Evolutionary conservation across 2,888 invertebrate species (phyloP), one percentile per base, ranked within the genome.

Genomic region (Clanis bilineata): DNA sequence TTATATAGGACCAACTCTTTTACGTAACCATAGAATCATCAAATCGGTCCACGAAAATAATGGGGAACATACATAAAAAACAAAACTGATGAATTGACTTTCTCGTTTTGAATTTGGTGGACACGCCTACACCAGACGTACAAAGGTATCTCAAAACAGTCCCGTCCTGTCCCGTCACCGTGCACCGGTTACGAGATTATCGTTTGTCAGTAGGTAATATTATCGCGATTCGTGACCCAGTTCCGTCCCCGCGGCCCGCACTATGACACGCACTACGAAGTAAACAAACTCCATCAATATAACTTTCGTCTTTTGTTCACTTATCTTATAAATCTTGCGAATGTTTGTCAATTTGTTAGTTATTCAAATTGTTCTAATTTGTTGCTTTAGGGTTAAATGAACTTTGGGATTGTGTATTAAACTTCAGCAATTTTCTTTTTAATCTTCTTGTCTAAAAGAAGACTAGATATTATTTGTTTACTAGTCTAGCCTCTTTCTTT

Each of bases 141-240:
- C n/a, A 56, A 56, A 41, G 41, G 23, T n/a, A 23, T 23, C 15
- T 68, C 65, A 67, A 62, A 64, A 59, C 63, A 56, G 55, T 63
- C 66, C 51, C 18, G 18, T 25, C 18, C 32, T 28, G 51, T 51
- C 51, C 51, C 66, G 71, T 63, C 67, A 72, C 77, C 75, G 69
- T 74, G n/a, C 77, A 65, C 74, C 69, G 72, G 69, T 80, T 74
- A 73, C 72, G 69, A 77, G 77, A 82, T 85, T 85, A 87, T 83
- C 85, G 83, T 85, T 82, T 72, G 74, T 78, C 77, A 77, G 83
- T 86, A 85, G 87, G 87, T 72, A 83, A 79, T n/a, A n/a, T 85
- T 82, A 81, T 77, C 78, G 85, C 83, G 88, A 85, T 88, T 77
- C 78, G 85, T 83, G 88, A 85, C 88, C 88, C 75, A 86, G 84